Percentiles rank a stretch among this genome's conserved stretches.
Evolutionary conservation across 2,113 vertebrate genomes (phyloP).

Genomic region (Nymphicus hollandicus): DNA sequence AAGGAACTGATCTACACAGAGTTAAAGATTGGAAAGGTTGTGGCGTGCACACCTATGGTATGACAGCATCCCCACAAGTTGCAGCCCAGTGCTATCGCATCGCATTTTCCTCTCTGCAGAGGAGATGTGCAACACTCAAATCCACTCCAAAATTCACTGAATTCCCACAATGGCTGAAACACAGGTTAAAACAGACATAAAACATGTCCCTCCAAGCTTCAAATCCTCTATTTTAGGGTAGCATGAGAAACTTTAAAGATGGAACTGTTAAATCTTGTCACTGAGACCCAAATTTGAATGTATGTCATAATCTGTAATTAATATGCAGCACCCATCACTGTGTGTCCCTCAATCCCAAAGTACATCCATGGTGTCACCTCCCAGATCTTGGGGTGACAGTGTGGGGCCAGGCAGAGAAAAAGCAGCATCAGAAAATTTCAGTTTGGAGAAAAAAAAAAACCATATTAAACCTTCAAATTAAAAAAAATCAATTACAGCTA

Average conservation of each 20-base stretch:
- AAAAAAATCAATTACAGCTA: background rate
- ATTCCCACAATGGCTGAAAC: background rate
- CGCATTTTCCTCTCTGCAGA: background rate
- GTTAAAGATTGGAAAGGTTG: background rate
- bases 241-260: background rate
- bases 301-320: background rate
- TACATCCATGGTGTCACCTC: rapidly evolving
- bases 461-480: background rate
- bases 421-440: background rate
- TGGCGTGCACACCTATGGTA: background rate
- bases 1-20: background rate
- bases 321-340: background rate
- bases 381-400: background rate
- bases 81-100: background rate
- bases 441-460: background rate
- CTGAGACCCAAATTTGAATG: rapidly evolving
- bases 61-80: background rate
- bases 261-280: rapidly evolving
- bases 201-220: background rate
- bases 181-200: background rate
- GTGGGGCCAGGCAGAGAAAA: background rate
- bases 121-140: background rate
- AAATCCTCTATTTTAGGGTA: rapidly evolving
- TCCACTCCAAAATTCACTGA: background rate
- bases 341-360: rapidly evolving